Conservation (phyloP, 2,888 invertebrate genomes). For the Metalampra italica region DNA sequence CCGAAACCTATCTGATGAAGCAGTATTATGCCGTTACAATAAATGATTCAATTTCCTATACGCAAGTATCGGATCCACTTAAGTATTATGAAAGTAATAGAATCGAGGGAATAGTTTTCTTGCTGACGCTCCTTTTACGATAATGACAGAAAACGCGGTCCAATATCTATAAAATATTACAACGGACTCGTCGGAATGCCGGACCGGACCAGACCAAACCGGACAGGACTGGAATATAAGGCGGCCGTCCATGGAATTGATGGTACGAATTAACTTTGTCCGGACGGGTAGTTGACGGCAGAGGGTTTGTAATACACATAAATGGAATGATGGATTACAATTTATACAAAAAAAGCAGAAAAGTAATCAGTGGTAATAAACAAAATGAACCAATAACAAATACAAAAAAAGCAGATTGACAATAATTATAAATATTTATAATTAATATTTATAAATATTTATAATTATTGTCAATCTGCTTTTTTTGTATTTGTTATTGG, state of each 20-base stretch:
- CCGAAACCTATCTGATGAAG: conserved; percentile 69
- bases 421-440: no score
- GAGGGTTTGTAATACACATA: conserved; percentile 27
- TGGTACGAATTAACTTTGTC: conserved; percentile 60
- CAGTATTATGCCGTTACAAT: conserved; percentile 70
- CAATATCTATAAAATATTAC: conserved; percentile 76
- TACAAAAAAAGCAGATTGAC: no score
- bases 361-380: no score
- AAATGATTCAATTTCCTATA: conserved; percentile 77
- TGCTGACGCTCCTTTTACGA: conserved; percentile 77
- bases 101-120: conserved; percentile 74
- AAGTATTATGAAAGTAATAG: conserved; percentile 77
- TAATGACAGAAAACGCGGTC: conserved; percentile 74
- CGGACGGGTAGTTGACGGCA: conserved; percentile 15
- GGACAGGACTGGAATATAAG: conserved; percentile 26
- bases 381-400: no score
- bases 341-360: no score
- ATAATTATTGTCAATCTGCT: no score
- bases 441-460: no score
- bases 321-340: conserved; percentile 5
- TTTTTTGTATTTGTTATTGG: no score
- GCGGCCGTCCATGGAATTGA: conserved; percentile 42
- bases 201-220: conserved; percentile 23
- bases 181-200: conserved; percentile 34
- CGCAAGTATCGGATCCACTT: conserved; percentile 75